Percentiles rank a stretch among this genome's conserved stretches.
Evolutionary conservation across 2,797 vertebrate species (phyloP).

Genomic region (Muscicapa striata): DNA sequence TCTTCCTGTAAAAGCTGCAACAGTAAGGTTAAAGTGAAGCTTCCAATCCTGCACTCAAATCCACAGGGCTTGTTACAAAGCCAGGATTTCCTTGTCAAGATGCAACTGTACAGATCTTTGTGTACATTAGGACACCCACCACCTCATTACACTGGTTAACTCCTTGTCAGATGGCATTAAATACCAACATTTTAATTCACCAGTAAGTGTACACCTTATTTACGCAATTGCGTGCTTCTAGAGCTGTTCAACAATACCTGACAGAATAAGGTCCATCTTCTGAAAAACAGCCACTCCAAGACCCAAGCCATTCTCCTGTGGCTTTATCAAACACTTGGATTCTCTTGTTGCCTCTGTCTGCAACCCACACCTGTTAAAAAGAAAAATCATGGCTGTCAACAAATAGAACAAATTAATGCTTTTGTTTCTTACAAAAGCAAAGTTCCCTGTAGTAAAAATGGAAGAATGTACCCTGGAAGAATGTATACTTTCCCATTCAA

Average conservation of each 20-base stretch:
- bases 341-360: conserved; percentile 92
- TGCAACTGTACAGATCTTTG: neutral
- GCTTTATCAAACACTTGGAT: conserved; percentile 92
- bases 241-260: conserved; percentile 71
- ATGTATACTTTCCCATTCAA: neutral
- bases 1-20: neutral
- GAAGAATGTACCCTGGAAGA: neutral
- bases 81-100: neutral
- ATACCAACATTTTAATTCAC: neutral
- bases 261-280: conserved; percentile 92
- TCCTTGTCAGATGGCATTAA: neutral
- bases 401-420: neutral
- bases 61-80: neutral
- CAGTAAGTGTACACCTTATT: neutral
- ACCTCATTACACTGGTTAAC: neutral
- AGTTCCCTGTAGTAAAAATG: neutral
- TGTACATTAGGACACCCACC: neutral
- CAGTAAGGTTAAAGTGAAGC: neutral
- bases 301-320: conserved; percentile 92
- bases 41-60: neutral
- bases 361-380: conserved; percentile 89
- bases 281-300: conserved; percentile 89
- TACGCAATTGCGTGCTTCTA: neutral
- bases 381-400: neutral
- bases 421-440: neutral